Conservation (phyloP, 1,140 invertebrate genomes). For the Drosophila obscura region DNA sequence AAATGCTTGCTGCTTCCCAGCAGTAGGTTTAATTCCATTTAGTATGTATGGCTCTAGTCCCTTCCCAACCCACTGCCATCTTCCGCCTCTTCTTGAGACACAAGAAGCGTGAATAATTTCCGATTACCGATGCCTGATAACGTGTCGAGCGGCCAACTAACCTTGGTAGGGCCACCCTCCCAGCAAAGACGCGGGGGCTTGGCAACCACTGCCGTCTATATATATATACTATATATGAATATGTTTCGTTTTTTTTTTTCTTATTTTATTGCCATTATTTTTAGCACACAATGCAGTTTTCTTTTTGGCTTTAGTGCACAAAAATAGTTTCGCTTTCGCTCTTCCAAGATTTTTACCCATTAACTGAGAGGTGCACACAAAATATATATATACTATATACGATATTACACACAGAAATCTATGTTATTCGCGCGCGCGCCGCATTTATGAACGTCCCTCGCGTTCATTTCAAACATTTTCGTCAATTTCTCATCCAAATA, state of each 20-base stretch:
- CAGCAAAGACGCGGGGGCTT: constrained; percentile 19
- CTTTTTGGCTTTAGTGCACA: constrained; percentile 19
- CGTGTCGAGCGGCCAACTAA: constrained; percentile 31
- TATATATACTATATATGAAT: neutral
- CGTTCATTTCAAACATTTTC: neutral
- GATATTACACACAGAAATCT: neutral
- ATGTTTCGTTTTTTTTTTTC: constrained; percentile 35
- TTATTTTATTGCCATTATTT: constrained; percentile 40
- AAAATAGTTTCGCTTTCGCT: constrained; percentile 43
- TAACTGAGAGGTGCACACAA: constrained; percentile 3
- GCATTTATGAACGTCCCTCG: constrained; percentile 4
- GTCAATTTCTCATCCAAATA: constrained; percentile 10
- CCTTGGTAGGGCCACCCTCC: constrained; percentile 22
- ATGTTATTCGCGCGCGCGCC: neutral
- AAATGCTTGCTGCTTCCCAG: no score
- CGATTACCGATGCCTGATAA: constrained; percentile 64
- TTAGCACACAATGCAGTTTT: constrained; percentile 45
- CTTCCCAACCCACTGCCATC: constrained; percentile 28
- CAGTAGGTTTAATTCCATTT: neutral
- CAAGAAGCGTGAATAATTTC: constrained; percentile 39
- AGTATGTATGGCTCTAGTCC: constrained; percentile 38
- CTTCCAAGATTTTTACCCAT: neutral
- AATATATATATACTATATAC: neutral
- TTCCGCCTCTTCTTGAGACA: constrained; percentile 27
- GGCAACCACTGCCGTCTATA: constrained; percentile 18